Evolutionary conservation across 2,888 invertebrate species (phyloP).

Genomic region (Aspidiotus rigidus): DNA sequence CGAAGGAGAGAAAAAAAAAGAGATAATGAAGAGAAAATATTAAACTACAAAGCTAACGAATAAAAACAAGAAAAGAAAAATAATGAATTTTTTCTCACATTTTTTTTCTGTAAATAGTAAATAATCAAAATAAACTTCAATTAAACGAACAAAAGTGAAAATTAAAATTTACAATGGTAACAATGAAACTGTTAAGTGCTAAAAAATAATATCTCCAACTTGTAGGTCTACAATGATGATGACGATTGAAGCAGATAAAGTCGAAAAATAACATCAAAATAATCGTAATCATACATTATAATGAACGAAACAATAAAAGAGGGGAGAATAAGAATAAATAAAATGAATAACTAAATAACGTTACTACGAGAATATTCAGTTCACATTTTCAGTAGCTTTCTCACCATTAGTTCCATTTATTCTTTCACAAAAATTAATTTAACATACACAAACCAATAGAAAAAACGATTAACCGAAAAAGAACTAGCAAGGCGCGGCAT

Average conservation of each 20-base stretch:
- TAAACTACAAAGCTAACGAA: slow-evolving; percentile 16
- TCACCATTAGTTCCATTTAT: too few species aligned
- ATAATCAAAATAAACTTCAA: slow-evolving; percentile 10
- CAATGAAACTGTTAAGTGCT: slow-evolving; percentile 24
- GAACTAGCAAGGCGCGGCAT: too few species aligned
- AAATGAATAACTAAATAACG: too few species aligned
- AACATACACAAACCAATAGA: too few species aligned
- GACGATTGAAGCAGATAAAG: background rate
- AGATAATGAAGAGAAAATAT: slow-evolving; percentile 3
- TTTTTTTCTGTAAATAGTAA: background rate
- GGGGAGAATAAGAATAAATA: too few species aligned
- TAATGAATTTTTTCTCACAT: too few species aligned
- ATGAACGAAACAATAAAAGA: too few species aligned
- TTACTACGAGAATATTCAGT: too few species aligned
- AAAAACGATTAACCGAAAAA: too few species aligned
- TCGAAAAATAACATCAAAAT: background rate
- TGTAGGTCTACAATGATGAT: background rate
- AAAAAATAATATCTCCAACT: slow-evolving; percentile 3
- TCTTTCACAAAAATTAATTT: too few species aligned
- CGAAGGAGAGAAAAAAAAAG: background rate
- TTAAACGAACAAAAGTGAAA: slow-evolving; percentile 16
- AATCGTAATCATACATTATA: too few species aligned
- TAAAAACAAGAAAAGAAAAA: slow-evolving; percentile 14
- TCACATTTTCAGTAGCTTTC: too few species aligned
- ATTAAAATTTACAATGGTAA: slow-evolving; percentile 7